Conservation (phyloP, 2,888 invertebrate species). For the Prenolepis imparis region DNA sequence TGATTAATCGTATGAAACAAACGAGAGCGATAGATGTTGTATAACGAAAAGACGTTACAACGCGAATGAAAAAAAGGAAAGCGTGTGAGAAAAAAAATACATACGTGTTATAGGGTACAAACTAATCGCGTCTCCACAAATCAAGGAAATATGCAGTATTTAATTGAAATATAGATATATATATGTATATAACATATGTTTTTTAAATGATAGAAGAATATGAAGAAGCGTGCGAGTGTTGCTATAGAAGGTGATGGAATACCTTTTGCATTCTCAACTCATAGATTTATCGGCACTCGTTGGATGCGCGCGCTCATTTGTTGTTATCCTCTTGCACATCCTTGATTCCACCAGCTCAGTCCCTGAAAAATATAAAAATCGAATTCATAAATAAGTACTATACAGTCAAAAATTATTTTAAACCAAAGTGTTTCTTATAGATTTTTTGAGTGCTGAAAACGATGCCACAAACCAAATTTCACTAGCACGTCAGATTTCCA, state of each 20-base stretch:
- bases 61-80: conserved; percentile 29
- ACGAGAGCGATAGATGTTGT: not conserved
- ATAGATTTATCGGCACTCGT: conserved; percentile 82
- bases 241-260: conserved; percentile 85
- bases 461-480: too few relatives aligned
- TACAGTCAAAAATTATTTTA: too few relatives aligned
- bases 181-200: conserved; percentile 74
- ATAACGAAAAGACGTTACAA: not conserved
- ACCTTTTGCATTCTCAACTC: conserved; percentile 84
- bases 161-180: conserved; percentile 60
- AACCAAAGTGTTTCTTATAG: too few relatives aligned
- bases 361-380: conserved; percentile 73
- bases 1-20: conserved; percentile 15
- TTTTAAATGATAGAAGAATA: conserved; percentile 75
- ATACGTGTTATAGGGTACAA: conserved; percentile 23
- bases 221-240: conserved; percentile 81
- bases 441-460: too few relatives aligned
- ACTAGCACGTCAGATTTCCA: too few relatives aligned
- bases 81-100: conserved; percentile 71
- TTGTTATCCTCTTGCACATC: conserved; percentile 66
- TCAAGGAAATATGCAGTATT: conserved; percentile 20
- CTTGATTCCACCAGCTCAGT: conserved; percentile 76
- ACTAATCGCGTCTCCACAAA: conserved; percentile 65
- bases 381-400: too few relatives aligned
- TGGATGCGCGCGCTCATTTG: conserved; percentile 67